These are phyloP conservation scores for Rutpela maculata DNA, from an alignment of 2,888 invertebrate species.

Conservation along the genomic window DNA sequence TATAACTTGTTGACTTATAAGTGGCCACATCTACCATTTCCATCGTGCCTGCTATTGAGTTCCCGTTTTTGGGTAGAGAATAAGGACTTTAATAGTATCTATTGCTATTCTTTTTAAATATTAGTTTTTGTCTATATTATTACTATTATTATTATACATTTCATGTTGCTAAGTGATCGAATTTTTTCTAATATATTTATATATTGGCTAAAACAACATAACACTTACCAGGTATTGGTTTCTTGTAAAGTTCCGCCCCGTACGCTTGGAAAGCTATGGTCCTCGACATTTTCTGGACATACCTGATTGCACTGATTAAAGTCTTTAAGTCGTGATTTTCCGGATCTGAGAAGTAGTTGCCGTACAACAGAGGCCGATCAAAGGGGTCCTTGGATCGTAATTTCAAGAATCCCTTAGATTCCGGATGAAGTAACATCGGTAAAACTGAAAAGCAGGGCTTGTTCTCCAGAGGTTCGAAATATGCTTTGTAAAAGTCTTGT, in stretches of 20 bases:
- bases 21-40: too few species aligned
- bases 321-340: constrained; percentile 73
- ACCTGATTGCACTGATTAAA: constrained; percentile 76
- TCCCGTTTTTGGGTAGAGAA: too few species aligned
- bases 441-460: constrained; percentile 74
- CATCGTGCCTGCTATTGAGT: too few species aligned
- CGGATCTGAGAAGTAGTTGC: constrained; percentile 76
- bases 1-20: too few species aligned
- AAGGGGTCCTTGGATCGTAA: constrained; percentile 76
- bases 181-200: too few species aligned
- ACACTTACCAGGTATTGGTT: constrained; percentile 73
- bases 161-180: too few species aligned
- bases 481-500: constrained; percentile 74
- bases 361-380: constrained; percentile 78
- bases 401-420: constrained; percentile 75
- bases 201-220: too few species aligned
- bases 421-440: constrained; percentile 78
- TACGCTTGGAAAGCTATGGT: constrained; percentile 76
- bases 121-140: too few species aligned
- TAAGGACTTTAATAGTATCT: too few species aligned
- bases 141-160: too few species aligned
- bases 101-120: too few species aligned
- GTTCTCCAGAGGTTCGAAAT: constrained; percentile 75
- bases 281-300: constrained; percentile 72
- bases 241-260: constrained; percentile 77